Evolutionary conservation across 1,140 invertebrate species (phyloP), one percentile per base, ranked within the genome.

Genomic region (Galleria mellonella): DNA sequence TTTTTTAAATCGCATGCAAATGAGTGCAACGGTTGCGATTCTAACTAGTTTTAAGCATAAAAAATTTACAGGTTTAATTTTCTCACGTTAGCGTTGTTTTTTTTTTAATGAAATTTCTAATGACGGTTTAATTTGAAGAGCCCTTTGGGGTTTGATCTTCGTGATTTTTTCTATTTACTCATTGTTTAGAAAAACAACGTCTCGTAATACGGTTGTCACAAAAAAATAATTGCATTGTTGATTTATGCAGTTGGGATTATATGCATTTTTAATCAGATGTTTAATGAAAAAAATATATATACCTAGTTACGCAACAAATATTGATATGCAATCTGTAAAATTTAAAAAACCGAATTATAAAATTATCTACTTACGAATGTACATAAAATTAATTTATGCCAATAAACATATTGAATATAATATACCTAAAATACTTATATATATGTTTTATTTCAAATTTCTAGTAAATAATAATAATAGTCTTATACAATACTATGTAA

Each of bases 71-170:
- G 42, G 44, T 73, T 79, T 83, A 78, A 85, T 85, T 82, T 83
- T 85, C 78, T 83, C 78, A 85, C 78, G 78, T 85, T 85, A 81
- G 59, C 66, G 52, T 63, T 47, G 57, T 62, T 55, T 67, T 66
- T 78, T 75, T 75, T 66, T 56, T 61, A 45, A 30, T 48, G 56
- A 78, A 77, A 74, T 72, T 75, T 79, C 61, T 85, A 85, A 85
- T 74, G 78, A 83, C 75, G 75, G 64, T 85, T 85, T 82, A 85
- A 82, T 83, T 85, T 85, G 82, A 76, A 83, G 77, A 75, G 65
- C 75, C 63, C 78, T 85, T 76, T 83, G 82, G 82, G 78, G 82
- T 85, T 85, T 85, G 75, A 82, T 82, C 71, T 68, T 10, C 45
- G 50, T 47, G 32, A 63, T 71, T 68, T 74, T 76, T 62, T 43